Conservation (phyloP, 2,888 invertebrate genomes). For the Macaria notata region DNA sequence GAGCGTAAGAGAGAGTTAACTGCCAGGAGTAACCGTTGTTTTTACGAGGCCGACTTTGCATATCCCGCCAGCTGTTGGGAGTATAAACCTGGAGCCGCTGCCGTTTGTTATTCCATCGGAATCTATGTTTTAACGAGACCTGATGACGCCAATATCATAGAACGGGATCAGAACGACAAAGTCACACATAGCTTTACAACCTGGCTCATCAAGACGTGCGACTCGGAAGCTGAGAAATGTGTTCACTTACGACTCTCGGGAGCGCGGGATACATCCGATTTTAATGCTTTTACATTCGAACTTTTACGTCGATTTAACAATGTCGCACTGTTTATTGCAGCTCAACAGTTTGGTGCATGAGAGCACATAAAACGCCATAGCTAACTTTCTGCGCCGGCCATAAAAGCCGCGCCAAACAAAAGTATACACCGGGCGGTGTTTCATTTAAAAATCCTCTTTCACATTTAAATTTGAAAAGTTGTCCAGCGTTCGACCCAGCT, state of each 20-base stretch:
- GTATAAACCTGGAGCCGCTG: conserved; percentile 67
- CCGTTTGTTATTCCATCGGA: conserved; percentile 52
- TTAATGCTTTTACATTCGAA: conserved; percentile 16
- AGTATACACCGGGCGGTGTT: conserved; percentile 31
- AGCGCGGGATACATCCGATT: conserved; percentile 14
- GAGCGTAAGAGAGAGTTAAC: conserved; percentile 75
- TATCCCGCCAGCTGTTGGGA: conserved; percentile 73
- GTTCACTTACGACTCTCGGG: conserved; percentile 6
- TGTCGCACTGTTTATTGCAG: conserved; percentile 20
- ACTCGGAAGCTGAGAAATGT: conserved; percentile 5
- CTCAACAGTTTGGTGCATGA: conserved; percentile 16
- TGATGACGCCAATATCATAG: neutral
- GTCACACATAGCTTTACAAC: conserved; percentile 5
- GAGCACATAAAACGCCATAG: conserved; percentile 11
- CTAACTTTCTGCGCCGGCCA: conserved; percentile 13
- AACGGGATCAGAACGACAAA: neutral
- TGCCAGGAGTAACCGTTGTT: conserved; percentile 63
- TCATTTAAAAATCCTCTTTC: conserved; percentile 61
- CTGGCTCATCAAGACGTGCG: neutral
- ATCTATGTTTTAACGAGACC: conserved; percentile 1
- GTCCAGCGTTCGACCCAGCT: conserved; percentile 54
- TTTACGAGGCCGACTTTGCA: conserved; percentile 75
- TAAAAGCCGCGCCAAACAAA: conserved; percentile 24
- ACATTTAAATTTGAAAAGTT: conserved; percentile 76
- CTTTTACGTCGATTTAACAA: conserved; percentile 19